Conservation (phyloP, 2,113 vertebrate genomes). For the Forbesichthys agassizii region DNA sequence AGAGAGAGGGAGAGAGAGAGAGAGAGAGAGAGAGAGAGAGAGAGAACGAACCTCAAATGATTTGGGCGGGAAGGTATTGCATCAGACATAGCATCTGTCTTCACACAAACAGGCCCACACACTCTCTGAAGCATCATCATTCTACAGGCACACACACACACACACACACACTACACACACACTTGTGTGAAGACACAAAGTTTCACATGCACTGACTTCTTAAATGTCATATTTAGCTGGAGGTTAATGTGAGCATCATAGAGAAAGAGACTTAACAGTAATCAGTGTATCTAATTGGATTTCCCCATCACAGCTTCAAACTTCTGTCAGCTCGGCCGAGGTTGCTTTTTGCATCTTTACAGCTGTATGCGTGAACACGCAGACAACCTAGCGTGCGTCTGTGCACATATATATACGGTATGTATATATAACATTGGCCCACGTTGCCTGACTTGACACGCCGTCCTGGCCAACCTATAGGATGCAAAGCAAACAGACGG, state of each 20-base stretch:
- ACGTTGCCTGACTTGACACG: slow-evolving; percentile 12
- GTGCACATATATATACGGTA: not conserved
- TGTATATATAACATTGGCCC: not conserved
- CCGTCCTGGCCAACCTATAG: slow-evolving; percentile 44
- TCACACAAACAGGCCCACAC: slow-evolving; percentile 1
- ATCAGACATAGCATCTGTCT: not conserved
- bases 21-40: slow-evolving; percentile 13
- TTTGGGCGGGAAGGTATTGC: slow-evolving; percentile 14
- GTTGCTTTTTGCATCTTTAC: not conserved
- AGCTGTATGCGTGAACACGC: no score
- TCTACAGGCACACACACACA: not conserved
- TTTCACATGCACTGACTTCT: not conserved
- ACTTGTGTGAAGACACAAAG: not conserved
- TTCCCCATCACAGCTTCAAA: slow-evolving; percentile 17
- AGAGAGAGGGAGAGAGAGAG: slow-evolving; percentile 19
- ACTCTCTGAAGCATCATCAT: slow-evolving; percentile 1
- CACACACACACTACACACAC: not conserved
- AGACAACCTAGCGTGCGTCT: no score
- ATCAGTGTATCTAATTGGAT: slow-evolving; percentile 20
- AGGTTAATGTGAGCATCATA: slow-evolving; percentile 5
- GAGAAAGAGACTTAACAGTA: slow-evolving; percentile 4
- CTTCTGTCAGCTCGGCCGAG: slow-evolving; percentile 2
- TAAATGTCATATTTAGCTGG: slow-evolving; percentile 1
- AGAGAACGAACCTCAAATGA: slow-evolving; percentile 7
- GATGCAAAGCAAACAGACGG: slow-evolving; percentile 40